Evolutionary conservation across 2,113 vertebrate species (phyloP).

Genomic region (Aplodontia rufa): DNA sequence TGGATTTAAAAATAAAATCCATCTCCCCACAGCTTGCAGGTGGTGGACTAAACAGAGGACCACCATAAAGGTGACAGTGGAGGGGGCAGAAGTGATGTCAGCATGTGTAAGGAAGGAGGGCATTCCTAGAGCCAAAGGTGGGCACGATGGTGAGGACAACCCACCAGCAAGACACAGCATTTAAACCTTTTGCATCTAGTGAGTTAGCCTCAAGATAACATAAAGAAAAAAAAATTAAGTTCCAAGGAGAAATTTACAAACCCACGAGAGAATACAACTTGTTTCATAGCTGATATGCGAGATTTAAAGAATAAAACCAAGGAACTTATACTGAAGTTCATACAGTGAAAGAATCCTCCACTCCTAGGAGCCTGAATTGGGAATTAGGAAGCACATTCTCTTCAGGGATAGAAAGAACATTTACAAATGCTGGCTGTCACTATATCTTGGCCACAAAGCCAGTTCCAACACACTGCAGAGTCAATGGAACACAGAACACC

Average conservation of each 20-base stretch:
- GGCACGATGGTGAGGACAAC: background rate
- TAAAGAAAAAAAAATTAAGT: background rate
- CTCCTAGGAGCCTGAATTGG: background rate
- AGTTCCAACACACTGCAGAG: background rate
- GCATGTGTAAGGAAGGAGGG: background rate
- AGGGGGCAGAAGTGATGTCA: background rate
- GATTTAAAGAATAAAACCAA: background rate
- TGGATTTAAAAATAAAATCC: background rate
- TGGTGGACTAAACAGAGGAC: background rate
- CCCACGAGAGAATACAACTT: background rate
- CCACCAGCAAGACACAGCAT: background rate
- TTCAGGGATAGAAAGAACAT: background rate
- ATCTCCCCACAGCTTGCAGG: background rate
- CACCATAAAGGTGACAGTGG: background rate
- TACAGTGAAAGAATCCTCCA: background rate
- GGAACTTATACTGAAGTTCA: background rate
- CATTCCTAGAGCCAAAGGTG: background rate
- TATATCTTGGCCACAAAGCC: background rate
- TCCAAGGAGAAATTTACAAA: background rate
- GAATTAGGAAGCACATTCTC: background rate
- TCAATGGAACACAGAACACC: fast-evolving
- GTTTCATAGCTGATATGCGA: background rate
- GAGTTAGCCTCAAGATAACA: background rate
- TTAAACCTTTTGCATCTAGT: background rate
- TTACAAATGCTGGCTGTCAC: background rate